These are phyloP conservation scores for Atta colombica DNA, from an alignment of 1,140 invertebrate species.

Conservation along the genomic window DNA sequence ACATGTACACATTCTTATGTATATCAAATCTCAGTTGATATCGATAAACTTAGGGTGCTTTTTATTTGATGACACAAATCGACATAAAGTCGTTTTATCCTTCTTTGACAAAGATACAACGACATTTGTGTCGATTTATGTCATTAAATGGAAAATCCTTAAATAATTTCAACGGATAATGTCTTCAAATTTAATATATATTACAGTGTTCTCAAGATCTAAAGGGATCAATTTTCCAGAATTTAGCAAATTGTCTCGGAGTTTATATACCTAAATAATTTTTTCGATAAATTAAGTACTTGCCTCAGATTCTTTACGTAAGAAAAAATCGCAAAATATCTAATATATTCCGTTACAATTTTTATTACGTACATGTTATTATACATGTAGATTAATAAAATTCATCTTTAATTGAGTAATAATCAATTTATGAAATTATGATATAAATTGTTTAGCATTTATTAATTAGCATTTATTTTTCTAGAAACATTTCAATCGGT, in stretches of 20 bases:
- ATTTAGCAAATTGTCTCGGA: neutral
- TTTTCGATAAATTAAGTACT: neutral
- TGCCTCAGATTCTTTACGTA: neutral
- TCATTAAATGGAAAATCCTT: no score
- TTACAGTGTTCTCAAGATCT: no score
- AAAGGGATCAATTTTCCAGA: no score
- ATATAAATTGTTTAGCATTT: neutral
- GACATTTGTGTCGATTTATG: no score
- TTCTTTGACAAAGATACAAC: no score
- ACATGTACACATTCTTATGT: no score
- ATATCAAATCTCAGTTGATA: no score
- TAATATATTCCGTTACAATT: constrained; percentile 4
- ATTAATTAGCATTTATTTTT: neutral
- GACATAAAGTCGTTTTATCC: no score
- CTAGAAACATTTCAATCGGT: neutral
- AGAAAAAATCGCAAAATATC: neutral
- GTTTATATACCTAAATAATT: neutral
- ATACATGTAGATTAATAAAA: neutral
- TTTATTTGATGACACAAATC: no score
- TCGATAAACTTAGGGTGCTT: no score
- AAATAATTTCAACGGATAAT: no score
- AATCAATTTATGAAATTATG: neutral
- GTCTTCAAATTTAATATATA: no score
- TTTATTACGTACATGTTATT: neutral
- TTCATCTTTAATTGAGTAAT: neutral